A percentile compares a stretch with the other conserved stretches of the same genome.
Conservation (phyloP, 2,797 vertebrate species). For the Cyprinodon diabolis region DNA sequence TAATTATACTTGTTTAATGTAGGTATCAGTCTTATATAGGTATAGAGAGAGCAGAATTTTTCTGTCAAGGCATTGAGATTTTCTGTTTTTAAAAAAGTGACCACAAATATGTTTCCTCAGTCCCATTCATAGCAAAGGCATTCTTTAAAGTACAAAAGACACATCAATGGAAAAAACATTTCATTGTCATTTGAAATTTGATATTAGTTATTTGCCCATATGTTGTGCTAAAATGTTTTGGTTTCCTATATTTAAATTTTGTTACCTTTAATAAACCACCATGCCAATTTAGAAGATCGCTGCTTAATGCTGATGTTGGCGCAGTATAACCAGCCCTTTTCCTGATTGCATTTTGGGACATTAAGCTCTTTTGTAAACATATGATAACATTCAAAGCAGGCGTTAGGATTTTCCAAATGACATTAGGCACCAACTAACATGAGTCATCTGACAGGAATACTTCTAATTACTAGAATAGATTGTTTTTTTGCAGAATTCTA, state of each 20-base stretch:
- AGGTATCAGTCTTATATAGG: background rate
- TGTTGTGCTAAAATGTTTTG: background rate
- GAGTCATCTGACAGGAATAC: slow-evolving; percentile 85
- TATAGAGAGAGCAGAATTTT: background rate
- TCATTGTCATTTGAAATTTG: background rate
- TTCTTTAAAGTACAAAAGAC: background rate
- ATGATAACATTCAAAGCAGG: slow-evolving; percentile 81
- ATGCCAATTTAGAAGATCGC: slow-evolving; percentile 18
- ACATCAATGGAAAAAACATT: background rate
- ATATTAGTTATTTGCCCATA: background rate
- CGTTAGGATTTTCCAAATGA: slow-evolving; percentile 67
- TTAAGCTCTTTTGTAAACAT: slow-evolving; percentile 85
- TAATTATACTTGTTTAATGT: background rate
- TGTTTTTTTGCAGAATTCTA: slow-evolving; percentile 87
- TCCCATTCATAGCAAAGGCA: background rate
- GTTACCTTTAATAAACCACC: slow-evolving; percentile 41
- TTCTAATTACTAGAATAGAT: slow-evolving; percentile 85
- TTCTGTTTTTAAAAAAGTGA: background rate
- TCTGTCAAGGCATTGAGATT: background rate
- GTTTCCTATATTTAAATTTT: slow-evolving; percentile 9
- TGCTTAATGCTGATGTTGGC: slow-evolving; percentile 39
- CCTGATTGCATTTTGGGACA: slow-evolving; percentile 77
- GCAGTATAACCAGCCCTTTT: slow-evolving; percentile 51
- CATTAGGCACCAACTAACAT: slow-evolving; percentile 73
- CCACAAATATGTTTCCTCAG: background rate